Conservation (phyloP, 2,113 vertebrate genomes). For the Varanus salvator region DNA sequence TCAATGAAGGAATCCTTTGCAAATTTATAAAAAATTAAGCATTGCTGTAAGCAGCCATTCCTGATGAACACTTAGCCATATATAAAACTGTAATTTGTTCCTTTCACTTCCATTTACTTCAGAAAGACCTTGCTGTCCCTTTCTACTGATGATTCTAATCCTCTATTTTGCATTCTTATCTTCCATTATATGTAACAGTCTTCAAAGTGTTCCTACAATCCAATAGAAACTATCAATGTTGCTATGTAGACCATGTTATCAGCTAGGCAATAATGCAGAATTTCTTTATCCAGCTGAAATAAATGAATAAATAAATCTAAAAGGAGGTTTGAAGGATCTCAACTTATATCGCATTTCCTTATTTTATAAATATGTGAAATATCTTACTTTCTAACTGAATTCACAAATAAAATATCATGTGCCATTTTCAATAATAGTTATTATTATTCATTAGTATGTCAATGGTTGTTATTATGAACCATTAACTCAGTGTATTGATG, state of each 20-base stretch:
- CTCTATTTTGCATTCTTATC: background rate
- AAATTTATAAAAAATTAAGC: slow-evolving; percentile 9
- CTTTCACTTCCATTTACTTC: slow-evolving; percentile 10
- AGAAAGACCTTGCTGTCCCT: background rate
- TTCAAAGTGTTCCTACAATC: background rate
- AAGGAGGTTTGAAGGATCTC: background rate
- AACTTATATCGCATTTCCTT: background rate
- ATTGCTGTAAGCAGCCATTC: slow-evolving; percentile 17
- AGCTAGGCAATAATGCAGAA: slow-evolving; percentile 9
- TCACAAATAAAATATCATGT: background rate
- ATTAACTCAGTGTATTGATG: background rate
- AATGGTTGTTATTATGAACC: background rate
- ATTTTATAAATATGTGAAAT: background rate
- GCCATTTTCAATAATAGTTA: background rate
- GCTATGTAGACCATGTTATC: background rate
- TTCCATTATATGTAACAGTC: background rate
- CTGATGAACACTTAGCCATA: background rate
- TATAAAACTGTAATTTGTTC: slow-evolving; percentile 11
- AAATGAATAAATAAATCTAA: background rate
- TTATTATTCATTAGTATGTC: background rate
- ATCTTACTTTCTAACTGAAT: background rate
- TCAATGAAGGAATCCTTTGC: slow-evolving; percentile 17
- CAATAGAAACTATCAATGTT: background rate
- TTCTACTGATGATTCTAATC: background rate
- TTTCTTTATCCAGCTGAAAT: background rate